Evolutionary conservation across 37 sponge, comb jelly and placozoan genomes (phyloP).

Genomic region (Halichondria panicea): DNA sequence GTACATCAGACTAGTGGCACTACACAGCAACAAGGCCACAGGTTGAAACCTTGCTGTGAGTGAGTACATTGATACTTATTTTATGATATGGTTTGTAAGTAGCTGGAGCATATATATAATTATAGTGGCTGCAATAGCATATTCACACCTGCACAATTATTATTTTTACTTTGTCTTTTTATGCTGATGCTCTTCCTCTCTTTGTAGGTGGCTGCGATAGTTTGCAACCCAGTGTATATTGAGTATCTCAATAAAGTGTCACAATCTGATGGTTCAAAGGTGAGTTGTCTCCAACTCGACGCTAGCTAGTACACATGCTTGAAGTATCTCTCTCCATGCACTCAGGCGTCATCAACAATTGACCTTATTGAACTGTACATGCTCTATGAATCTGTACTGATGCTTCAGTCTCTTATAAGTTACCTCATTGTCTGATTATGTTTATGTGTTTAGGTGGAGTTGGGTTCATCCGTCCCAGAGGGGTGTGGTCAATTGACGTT

Average conservation of each 20-base stretch:
- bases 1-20: slow-evolving; percentile 8
- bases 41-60: slow-evolving; percentile 14
- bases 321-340: not conserved
- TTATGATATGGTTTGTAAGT: too few relatives aligned
- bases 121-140: too few relatives aligned
- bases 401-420: not conserved
- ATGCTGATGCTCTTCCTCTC: too few relatives aligned
- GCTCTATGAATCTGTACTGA: not conserved
- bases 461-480: not conserved
- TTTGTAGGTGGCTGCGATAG: slow-evolving; percentile 9
- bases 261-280: too few relatives aligned
- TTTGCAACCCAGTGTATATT: slow-evolving; percentile 1
- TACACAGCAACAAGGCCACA: slow-evolving; percentile 54
- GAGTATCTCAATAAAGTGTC: not conserved
- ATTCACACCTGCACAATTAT: too few relatives aligned
- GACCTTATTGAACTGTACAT: not conserved
- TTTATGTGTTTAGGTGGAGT: not conserved
- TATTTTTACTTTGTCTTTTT: too few relatives aligned
- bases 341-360: not conserved
- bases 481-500: not conserved
- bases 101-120: too few relatives aligned
- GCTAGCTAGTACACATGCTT: too few relatives aligned
- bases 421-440: not conserved
- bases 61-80: too few relatives aligned
- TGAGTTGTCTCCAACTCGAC: too few relatives aligned